Evolutionary conservation across 2,888 invertebrate species (phyloP), one percentile per base, ranked within the genome.

Genomic region (Malachius bipustulatus): DNA sequence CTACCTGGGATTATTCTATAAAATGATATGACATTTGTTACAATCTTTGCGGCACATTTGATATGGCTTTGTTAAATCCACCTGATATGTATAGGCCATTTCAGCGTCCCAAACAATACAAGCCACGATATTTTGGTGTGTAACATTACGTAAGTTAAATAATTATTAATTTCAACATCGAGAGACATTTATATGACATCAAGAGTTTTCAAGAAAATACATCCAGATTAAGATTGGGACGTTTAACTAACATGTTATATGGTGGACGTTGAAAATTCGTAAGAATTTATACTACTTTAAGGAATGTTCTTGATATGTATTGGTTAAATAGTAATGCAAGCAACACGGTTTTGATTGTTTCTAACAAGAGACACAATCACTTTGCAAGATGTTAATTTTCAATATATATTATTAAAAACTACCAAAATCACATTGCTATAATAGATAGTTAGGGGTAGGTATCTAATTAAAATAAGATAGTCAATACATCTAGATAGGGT

Each of bases 11-110:
- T 19, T 6, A 6, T 19, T n/a, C n/a, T n/a, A n/a, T 8, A 19
- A 19, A 19, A 19, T 19, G 24, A 19, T n/a, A 19, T 8, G 24
- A 8, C n/a, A 19, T 19, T 19, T 8, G n/a, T 39, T 45, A 46
- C 49, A 55, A 52, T 56, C 55, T 56, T 46, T 56, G 56, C 59
- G 58, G 57, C 58, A 57, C 58, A 45, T 49, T 47, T 54, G 54
- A 55, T 55, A 54, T 54, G 50, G 46, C 44, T 47, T 40, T 38
- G 37, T 39, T 45, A 41, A 39, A 48, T 54, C 57, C 55, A 56
- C 56, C 55, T 50, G 56, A 57, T 57, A 56, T 57, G 56, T 49
- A 40, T 56, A 56, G 56, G 57, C 56, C 56, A 24, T 42, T 16
- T 37, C 15, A 31, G 16, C 16, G 49, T 52, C 52, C 51, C 53